phyloP scores from a whole-genome alignment of 1,140 invertebrate genomes.

The Cotesia chilonis region DNA sequence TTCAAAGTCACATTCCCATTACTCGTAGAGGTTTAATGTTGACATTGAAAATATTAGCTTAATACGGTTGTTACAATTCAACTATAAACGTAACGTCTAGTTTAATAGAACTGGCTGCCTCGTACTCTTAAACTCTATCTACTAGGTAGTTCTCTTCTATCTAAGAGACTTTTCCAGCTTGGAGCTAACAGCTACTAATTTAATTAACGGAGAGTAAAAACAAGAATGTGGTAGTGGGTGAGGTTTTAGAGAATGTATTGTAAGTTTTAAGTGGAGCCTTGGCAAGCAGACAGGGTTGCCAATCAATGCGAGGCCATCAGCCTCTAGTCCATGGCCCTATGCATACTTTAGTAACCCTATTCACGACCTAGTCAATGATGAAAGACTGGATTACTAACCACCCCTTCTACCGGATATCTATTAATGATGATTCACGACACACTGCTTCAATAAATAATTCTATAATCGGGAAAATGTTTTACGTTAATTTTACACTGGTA shows the following conservation, averaged over 20 bases:
- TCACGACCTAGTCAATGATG: slow-evolving; percentile 13
- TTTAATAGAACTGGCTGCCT: too few relatives aligned
- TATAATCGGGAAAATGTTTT: too few relatives aligned
- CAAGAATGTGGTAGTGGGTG: too few relatives aligned
- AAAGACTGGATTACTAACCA: neutral
- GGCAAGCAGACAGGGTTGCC: slow-evolving; percentile 49
- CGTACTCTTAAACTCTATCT: too few relatives aligned
- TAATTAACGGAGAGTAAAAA: too few relatives aligned
- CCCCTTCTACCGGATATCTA: too few relatives aligned
- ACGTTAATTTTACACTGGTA: too few relatives aligned
- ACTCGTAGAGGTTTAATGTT: slow-evolving; percentile 5
- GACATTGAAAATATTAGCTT: slow-evolving; percentile 13
- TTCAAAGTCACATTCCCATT: slow-evolving; percentile 15
- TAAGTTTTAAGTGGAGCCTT: slow-evolving; percentile 25
- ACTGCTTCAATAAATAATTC: too few relatives aligned
- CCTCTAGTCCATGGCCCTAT: slow-evolving; percentile 45
- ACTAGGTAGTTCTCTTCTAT: too few relatives aligned
- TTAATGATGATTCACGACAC: too few relatives aligned
- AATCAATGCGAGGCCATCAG: slow-evolving; percentile 62
- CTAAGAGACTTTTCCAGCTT: too few relatives aligned
- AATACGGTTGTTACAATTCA: slow-evolving; percentile 2
- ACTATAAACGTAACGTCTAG: neutral
- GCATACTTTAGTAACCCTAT: slow-evolving; percentile 36
- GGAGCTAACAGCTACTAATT: too few relatives aligned
- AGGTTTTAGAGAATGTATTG: neutral